Evolutionary conservation across 2,888 invertebrate species (phyloP).

Genomic region (Cacoxenus indagator): DNA sequence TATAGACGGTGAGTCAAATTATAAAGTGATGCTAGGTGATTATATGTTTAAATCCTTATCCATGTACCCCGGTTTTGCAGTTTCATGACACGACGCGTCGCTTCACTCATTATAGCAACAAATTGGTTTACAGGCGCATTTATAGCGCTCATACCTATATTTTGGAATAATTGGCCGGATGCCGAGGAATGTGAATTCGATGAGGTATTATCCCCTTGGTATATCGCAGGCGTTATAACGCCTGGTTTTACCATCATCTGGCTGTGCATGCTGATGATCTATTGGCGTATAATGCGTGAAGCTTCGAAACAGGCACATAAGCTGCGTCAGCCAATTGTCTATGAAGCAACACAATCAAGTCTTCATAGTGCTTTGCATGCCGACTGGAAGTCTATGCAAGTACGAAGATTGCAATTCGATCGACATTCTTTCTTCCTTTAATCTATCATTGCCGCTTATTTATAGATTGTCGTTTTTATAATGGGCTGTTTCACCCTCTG

Average conservation of each 20-base stretch:
- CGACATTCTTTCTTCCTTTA: background rate
- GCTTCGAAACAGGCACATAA: constrained; percentile 81
- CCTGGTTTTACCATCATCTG: constrained; percentile 82
- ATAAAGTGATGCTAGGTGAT: too few species aligned
- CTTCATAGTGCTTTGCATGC: constrained; percentile 57
- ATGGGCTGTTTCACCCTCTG: constrained; percentile 85
- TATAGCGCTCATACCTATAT: constrained; percentile 79
- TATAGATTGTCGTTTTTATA: constrained; percentile 82
- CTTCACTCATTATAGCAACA: constrained; percentile 75
- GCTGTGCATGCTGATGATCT: constrained; percentile 81
- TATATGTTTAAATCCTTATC: background rate
- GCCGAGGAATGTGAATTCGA: constrained; percentile 78
- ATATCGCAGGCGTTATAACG: constrained; percentile 73
- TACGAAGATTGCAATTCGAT: constrained; percentile 54
- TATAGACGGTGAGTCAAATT: constrained; percentile 74
- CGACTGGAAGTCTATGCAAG: constrained; percentile 85
- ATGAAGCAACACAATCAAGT: constrained; percentile 70
- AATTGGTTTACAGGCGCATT: constrained; percentile 79
- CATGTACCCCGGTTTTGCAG: constrained; percentile 36
- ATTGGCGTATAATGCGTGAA: constrained; percentile 84
- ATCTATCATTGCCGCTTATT: constrained; percentile 38
- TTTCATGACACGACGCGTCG: constrained; percentile 80
- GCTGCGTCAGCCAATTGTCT: constrained; percentile 75
- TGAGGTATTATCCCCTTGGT: constrained; percentile 73
- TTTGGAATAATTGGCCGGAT: constrained; percentile 83